Percentiles rank a stretch among this genome's conserved stretches.
phyloP scores from a whole-genome alignment of 1,140 invertebrate species.

The Pogonus chalceus region DNA sequence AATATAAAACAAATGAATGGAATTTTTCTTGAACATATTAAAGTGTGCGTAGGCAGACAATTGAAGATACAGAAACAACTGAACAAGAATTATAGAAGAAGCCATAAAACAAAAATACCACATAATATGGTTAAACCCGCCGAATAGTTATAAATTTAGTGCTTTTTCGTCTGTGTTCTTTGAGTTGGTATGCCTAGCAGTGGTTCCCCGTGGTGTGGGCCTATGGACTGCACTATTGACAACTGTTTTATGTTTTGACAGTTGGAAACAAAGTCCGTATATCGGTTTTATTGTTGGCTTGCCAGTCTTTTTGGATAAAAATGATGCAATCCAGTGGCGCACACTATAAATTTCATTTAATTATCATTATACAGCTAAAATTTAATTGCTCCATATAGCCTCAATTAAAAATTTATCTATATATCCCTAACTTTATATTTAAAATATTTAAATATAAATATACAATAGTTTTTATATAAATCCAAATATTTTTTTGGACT shows the following conservation, averaged over 20 bases:
- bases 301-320: no score
- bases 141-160: not conserved
- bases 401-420: no score
- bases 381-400: no score
- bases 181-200: not conserved
- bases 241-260: conserved; percentile 25
- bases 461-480: no score
- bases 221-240: conserved; percentile 13
- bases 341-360: no score
- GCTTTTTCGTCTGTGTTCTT: not conserved
- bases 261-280: conserved; percentile 18
- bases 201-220: not conserved
- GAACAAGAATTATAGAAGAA: not conserved
- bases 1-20: no score
- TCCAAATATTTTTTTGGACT: no score
- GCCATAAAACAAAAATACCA: not conserved
- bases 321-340: no score
- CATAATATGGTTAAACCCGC: not conserved
- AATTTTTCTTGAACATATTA: not conserved
- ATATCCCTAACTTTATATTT: no score
- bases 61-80: not conserved
- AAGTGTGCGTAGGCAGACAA: not conserved
- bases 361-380: no score
- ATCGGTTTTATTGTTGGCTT: not conserved
- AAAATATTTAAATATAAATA: no score